A percentile compares a stretch with the other conserved stretches of the same genome.
Conservation (phyloP, 1,140 invertebrate species). For the Ephestia elutella region DNA sequence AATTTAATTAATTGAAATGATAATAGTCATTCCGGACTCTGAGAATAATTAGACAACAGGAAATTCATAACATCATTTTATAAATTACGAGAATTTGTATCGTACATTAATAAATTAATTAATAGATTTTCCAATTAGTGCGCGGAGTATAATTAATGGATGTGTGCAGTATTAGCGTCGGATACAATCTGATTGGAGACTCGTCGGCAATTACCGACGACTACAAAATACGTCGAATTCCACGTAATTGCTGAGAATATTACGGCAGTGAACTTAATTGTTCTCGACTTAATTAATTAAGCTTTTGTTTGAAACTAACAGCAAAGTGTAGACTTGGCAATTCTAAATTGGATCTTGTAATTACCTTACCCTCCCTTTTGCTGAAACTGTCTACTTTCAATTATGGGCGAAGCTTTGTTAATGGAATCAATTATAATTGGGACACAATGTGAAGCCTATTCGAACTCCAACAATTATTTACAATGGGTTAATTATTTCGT, state of each 20-base stretch:
- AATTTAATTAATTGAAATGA: constrained; percentile 4
- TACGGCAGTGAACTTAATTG: constrained; percentile 72
- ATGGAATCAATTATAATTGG: constrained; percentile 71
- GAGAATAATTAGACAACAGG: constrained; percentile 14
- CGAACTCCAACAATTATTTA: constrained; percentile 35
- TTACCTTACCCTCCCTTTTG: constrained; percentile 70
- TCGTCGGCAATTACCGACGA: constrained; percentile 62
- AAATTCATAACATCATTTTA: constrained; percentile 17
- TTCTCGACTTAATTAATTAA: constrained; percentile 74
- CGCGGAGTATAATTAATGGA: constrained; percentile 65
- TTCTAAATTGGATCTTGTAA: constrained; percentile 74
- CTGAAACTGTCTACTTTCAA: constrained; percentile 71
- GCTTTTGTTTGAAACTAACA: constrained; percentile 74
- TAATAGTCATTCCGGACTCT: constrained; percentile 1
- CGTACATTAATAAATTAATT: constrained; percentile 45
- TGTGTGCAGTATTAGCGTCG: constrained; percentile 64
- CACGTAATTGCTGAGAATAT: constrained; percentile 72
- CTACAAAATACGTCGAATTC: constrained; percentile 72
- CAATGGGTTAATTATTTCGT: constrained; percentile 39
- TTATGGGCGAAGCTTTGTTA: constrained; percentile 68
- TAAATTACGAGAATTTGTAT: constrained; percentile 19
- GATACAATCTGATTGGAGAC: constrained; percentile 66
- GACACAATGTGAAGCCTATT: constrained; percentile 55
- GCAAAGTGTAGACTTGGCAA: constrained; percentile 73
- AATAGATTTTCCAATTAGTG: constrained; percentile 68